These are phyloP conservation scores for Calyptommatus sinebrachiatus DNA, from an alignment of 2,113 vertebrate species.

Conservation along the genomic window DNA sequence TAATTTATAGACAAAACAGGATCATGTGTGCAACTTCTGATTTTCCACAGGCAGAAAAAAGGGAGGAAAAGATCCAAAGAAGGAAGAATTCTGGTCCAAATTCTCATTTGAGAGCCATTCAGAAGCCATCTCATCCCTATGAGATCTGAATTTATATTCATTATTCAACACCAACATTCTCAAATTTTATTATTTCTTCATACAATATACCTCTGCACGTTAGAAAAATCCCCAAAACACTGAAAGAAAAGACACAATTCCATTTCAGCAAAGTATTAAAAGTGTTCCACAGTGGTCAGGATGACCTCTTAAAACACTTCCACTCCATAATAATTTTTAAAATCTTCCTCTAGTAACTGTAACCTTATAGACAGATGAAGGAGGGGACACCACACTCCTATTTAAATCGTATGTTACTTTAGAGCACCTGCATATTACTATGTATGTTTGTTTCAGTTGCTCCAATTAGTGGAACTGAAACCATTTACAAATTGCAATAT, in stretches of 20 bases:
- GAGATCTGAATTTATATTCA: not conserved
- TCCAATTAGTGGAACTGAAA: not conserved
- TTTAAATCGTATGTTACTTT: not conserved
- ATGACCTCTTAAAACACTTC: not conserved
- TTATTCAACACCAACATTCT: not conserved
- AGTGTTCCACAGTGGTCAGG: not conserved
- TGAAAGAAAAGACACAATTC: not conserved
- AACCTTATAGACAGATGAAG: not conserved
- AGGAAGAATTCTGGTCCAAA: slow-evolving; percentile 7
- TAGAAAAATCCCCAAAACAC: not conserved
- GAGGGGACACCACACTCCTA: not conserved
- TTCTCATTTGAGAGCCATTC: not conserved
- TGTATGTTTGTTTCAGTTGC: too few relatives aligned
- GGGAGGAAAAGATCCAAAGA: too few relatives aligned
- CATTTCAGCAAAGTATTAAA: not conserved
- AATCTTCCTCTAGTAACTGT: not conserved
- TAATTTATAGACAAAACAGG: not conserved
- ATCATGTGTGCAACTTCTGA: not conserved
- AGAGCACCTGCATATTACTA: too few relatives aligned
- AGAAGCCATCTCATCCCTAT: not conserved
- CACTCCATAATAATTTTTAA: not conserved
- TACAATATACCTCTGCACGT: not conserved
- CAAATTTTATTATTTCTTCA: not conserved
- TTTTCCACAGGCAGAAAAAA: slow-evolving; percentile 3
- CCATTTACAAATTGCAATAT: not conserved